Evolutionary conservation across 2,888 invertebrate species (phyloP).

Genomic region (Oscheius sp.): DNA sequence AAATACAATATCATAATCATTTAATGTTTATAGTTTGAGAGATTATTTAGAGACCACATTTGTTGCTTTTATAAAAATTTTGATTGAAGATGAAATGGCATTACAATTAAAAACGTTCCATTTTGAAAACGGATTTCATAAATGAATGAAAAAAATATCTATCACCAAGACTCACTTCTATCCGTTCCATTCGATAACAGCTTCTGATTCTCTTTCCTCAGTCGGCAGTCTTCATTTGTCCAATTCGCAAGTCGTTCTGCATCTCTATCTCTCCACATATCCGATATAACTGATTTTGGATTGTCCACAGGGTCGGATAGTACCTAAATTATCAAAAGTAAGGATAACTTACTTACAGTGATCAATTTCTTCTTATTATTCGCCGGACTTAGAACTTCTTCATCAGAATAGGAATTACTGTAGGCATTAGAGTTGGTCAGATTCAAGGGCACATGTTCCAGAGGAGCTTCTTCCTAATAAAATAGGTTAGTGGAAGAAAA

Average conservation of each 20-base stretch:
- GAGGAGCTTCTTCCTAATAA: constrained; percentile 17
- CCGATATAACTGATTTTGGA: constrained; percentile 30
- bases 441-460: constrained; percentile 35
- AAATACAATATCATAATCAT: too few species aligned
- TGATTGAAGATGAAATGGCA: too few species aligned
- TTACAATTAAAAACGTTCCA: too few species aligned
- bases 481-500: too few species aligned
- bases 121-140: too few species aligned
- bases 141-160: not conserved
- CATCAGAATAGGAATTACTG: constrained; percentile 56
- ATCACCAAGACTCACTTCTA: constrained; percentile 9
- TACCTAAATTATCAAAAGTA: not conserved
- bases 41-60: too few species aligned
- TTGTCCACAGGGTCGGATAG: constrained; percentile 22
- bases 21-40: too few species aligned
- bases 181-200: constrained; percentile 25
- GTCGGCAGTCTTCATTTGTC: constrained; percentile 26
- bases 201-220: not conserved
- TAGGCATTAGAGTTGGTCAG: constrained; percentile 49
- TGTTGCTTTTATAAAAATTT: too few species aligned
- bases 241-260: constrained; percentile 56
- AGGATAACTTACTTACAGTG: not conserved
- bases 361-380: not conserved
- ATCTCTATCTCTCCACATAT: constrained; percentile 50
- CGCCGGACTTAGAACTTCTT: constrained; percentile 35